These are phyloP conservation scores for Lathamus discolor DNA, from an alignment of 2,113 vertebrate species.

Conservation along the genomic window DNA sequence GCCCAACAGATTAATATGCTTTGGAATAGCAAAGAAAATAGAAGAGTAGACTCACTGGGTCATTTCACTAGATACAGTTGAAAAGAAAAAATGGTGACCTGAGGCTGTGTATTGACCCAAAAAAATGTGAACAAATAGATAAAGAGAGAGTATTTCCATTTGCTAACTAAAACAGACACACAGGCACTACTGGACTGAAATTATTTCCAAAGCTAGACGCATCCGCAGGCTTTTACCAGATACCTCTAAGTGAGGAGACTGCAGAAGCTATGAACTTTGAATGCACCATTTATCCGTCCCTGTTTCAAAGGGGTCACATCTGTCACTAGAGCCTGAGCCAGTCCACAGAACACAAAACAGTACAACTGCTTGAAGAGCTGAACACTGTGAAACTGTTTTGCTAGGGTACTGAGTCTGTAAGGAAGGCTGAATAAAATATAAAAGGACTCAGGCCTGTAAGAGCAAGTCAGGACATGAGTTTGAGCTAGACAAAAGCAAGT, in stretches of 20 bases:
- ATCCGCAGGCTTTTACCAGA: conserved; percentile 17
- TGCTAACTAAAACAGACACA: conserved; percentile 32
- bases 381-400: conserved; percentile 71
- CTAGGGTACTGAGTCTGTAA: conserved; percentile 54
- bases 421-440: conserved; percentile 55
- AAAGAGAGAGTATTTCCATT: conserved; percentile 31
- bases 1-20: conserved; percentile 6
- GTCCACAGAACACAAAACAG: conserved; percentile 66
- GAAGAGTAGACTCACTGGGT: conserved; percentile 13
- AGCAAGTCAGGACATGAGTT: conserved; percentile 56
- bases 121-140: conserved; percentile 39
- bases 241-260: conserved; percentile 22
- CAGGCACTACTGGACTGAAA: conserved; percentile 20
- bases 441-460: conserved; percentile 32
- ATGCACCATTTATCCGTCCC: conserved; percentile 18
- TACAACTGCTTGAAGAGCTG: conserved; percentile 64
- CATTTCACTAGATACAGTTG: conserved; percentile 19
- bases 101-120: conserved; percentile 66
- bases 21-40: conserved; percentile 9
- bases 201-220: conserved; percentile 8
- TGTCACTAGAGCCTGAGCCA: conserved; percentile 62
- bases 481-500: conserved; percentile 31
- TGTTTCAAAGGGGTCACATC: conserved; percentile 50
- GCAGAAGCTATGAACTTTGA: conserved; percentile 50
- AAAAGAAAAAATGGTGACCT: conserved; percentile 49